Evolutionary conservation across 2,113 vertebrate species (phyloP).

Genomic region (Pterocles orientalis): DNA sequence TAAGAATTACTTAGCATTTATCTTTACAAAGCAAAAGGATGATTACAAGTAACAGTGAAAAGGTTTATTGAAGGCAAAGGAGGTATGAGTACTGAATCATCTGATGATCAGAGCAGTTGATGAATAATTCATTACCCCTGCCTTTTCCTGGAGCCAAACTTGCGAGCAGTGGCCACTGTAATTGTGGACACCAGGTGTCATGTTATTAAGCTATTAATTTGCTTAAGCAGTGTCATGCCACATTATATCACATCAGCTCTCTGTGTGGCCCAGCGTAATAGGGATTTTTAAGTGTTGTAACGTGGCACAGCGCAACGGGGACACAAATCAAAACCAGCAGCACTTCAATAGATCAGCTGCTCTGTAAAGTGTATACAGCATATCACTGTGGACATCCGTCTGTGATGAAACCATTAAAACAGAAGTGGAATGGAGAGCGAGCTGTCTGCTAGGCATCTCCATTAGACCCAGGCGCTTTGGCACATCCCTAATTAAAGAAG

Average conservation of each 20-base stretch:
- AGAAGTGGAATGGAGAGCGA: background rate
- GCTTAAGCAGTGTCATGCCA: background rate
- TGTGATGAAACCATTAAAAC: background rate
- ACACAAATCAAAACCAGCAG: background rate
- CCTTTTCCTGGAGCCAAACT: background rate
- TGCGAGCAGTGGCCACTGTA: background rate
- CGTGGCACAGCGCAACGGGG: background rate
- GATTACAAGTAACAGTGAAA: constrained; percentile 42
- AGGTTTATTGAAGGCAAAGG: constrained; percentile 45
- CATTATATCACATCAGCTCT: background rate
- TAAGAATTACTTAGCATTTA: constrained; percentile 51
- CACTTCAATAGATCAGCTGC: background rate
- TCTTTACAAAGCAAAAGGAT: constrained; percentile 19
- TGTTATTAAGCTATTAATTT: constrained; percentile 2
- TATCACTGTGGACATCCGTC: background rate
- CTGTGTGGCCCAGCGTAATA: background rate
- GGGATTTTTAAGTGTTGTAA: background rate
- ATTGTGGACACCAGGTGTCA: background rate
- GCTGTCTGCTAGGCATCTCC: constrained; percentile 22
- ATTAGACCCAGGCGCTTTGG: constrained; percentile 39
- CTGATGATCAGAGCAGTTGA: background rate
- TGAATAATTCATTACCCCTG: constrained; percentile 53
- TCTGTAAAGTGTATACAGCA: background rate
- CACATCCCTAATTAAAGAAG: constrained; percentile 62
- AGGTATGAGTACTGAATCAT: constrained; percentile 32